Evolutionary conservation across 2,888 invertebrate species (phyloP), one percentile per base, ranked within the genome.

Genomic region (Panzeria rudis): DNA sequence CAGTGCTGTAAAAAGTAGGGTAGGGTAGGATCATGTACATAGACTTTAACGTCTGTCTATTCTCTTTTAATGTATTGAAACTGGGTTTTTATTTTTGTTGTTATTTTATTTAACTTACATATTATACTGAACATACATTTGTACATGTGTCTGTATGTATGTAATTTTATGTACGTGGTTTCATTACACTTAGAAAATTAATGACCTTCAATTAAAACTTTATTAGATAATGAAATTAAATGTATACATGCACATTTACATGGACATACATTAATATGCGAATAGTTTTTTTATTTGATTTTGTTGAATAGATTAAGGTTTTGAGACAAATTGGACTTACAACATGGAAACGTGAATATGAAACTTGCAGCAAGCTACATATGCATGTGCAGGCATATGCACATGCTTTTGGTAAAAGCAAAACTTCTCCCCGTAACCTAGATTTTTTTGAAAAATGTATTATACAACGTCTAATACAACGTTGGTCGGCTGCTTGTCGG

Each of bases 1-100:
- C 56, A 75, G 66, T 69, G 73, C 56, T 73, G 73, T 76, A 66
- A 78, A 79, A 84, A 72, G 76, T 84, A 84, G 80, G 80, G 76
- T 84, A 84, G 84, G 80, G 80, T 84, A 84, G 84, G 84, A 80
- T 84, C 80, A 66, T 66, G 52, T 72, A 64, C 29, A 2, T 72
- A 64, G 52, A 52, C 59, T 73, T 78, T n/a, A 52, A 47, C 62
- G 23, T 69, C 50, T 32, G 23, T 69, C 50, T 32, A 38, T 71
- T 56, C 59, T 29, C 25, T 64, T 56, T 23, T 56, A 38, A 38
- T 77, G 29, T 32, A 32, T 52, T 71, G 52, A 29, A 79, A 62
- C 25, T 62, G 50, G 41, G 56, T 59, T 77, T 44, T 38, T 66
- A 38, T 47, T 59, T 11, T 64, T 83, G 4, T 47, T 59, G n/a